phyloP scores from a whole-genome alignment of 1,140 invertebrate species.

The Aporrectodea caliginosa region DNA sequence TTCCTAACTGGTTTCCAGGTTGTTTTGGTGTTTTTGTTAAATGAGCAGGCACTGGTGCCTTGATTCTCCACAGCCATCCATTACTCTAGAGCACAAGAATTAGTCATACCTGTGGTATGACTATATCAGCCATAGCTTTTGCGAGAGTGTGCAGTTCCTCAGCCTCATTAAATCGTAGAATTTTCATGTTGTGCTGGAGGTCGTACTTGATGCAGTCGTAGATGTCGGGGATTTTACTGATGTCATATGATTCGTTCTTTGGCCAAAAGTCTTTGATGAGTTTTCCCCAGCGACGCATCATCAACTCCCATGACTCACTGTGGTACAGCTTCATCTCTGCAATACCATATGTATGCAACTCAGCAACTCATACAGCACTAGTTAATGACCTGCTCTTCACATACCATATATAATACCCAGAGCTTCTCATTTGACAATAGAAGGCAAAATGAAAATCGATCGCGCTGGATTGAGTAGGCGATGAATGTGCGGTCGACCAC shows the following conservation, averaged over 20 bases:
- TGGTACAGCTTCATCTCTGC: conserved; percentile 72
- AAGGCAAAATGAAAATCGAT: no score
- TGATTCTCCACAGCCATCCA: no score
- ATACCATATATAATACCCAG: no score
- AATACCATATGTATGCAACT: conserved; percentile 40
- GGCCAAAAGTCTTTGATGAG: conserved; percentile 96
- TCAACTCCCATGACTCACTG: conserved; percentile 97
- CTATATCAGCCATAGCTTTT: conserved; percentile 93
- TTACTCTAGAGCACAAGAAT: no score
- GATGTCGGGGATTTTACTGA: conserved; percentile 98
- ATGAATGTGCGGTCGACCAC: no score
- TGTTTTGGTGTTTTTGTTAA: no score
- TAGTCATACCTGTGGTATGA: conserved; percentile 93
- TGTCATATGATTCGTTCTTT: conserved; percentile 87
- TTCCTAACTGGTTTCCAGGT: no score
- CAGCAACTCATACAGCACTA: not conserved
- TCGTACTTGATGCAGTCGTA: conserved; percentile 99
- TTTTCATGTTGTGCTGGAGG: conserved; percentile 94
- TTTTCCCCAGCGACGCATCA: conserved; percentile 96
- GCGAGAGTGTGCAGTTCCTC: conserved; percentile 92
- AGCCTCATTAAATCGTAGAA: conserved; percentile 85
- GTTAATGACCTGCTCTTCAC: no score
- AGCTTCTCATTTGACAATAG: no score
- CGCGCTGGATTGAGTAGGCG: no score
- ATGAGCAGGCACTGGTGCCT: no score